Conservation (phyloP, 2,797 vertebrate species). For the Lacerta bilineata region DNA sequence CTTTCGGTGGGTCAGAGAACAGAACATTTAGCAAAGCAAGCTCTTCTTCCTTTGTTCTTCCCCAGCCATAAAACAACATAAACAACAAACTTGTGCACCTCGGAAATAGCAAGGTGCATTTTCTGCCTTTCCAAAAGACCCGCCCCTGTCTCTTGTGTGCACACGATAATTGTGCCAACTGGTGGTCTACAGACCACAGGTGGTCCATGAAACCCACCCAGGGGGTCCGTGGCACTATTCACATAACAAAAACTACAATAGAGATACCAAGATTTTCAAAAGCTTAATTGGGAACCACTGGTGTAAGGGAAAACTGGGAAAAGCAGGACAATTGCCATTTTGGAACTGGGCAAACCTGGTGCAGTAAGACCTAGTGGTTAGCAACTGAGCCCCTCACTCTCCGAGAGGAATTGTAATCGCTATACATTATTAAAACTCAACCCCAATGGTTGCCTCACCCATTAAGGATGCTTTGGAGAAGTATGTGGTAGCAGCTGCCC, state of each 20-base stretch:
- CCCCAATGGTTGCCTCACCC: no score
- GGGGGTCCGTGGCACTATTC: no score
- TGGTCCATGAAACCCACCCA: no score
- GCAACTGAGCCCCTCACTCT: no score
- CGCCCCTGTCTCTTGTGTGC: fast-evolving
- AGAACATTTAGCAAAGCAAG: neutral
- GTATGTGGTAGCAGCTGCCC: neutral
- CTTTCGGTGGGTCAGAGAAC: neutral
- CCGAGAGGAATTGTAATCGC: neutral
- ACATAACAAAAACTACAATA: no score
- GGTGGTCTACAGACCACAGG: no score
- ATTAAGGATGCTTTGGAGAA: neutral
- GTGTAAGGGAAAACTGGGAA: no score
- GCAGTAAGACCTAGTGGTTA: no score
- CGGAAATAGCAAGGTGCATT: neutral
- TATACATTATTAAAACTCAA: neutral
- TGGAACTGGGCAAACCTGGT: neutral
- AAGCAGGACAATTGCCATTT: neutral
- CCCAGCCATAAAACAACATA: neutral
- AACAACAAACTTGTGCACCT: neutral
- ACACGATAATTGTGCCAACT: neutral
- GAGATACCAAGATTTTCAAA: no score
- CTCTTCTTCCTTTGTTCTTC: no score
- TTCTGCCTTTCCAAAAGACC: neutral
- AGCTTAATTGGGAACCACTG: no score